Base-by-base conservation (phyloP, 2,797 vertebrate genomes). In the Cetoscarus ocellatus region DNA sequence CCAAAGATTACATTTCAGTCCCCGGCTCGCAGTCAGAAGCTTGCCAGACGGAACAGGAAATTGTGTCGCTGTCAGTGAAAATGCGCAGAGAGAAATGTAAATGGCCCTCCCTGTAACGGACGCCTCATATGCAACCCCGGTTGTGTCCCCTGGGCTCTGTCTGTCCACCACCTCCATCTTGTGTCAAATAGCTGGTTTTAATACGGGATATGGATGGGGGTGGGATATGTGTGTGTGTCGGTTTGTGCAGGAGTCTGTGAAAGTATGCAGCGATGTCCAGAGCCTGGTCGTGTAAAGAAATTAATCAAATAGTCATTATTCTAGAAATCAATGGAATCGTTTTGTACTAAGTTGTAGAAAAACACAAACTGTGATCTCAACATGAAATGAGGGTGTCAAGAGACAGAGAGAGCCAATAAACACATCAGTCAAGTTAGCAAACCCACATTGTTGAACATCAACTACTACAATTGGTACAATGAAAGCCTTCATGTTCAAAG, bases 51-150 rank as follows among this genome's bases (percentile, higher is more conserved):
- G 94, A 93, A 94, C 91, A 95, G 93, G 92, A 94, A 94, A 95
- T 95, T 95, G 93, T 95, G 93, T 93, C 86, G 80, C 93, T 95
- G 94, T 95, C 94, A 94, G 88, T 85, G 88, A 90, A 86, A 90
- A 94, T 74, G 91, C 84, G 65, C 83, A 73, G 83, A 88, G 89
- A 92, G 89, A 94, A 94, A 95, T 94, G 93, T 94, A 95, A 94
- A 95, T 95, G 90, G 87, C 85, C 88, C 83, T 91, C 86, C 80
- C 70, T 69, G 85, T 91, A 94, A 92, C 83, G 80, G 90, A 90
- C 82, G 87, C 88, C 87, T 93, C 87, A 86, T 91, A 92, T 92
- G 87, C 93, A 92, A 92, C 90, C 92, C 88, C 50, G 79, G 90
- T 87, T 89, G 82, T 81, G 84, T 93, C 89, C 89, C 90, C 73